Conservation (phyloP, 2,888 invertebrate species). For the Corbicula japonica region DNA sequence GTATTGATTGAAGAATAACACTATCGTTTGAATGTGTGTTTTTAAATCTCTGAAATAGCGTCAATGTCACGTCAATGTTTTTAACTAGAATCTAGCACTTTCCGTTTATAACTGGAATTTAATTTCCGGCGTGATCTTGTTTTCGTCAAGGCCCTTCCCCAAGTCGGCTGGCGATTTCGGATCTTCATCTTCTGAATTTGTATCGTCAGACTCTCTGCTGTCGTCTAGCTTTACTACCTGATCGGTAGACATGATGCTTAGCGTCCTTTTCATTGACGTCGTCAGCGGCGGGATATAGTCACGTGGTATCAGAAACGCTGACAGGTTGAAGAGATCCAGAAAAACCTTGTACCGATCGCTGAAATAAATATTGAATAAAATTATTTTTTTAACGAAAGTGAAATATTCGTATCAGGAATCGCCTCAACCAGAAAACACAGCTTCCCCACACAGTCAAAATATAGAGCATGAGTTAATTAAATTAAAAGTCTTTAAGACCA, state of each 20-base stretch:
- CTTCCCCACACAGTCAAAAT: no score
- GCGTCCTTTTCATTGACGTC: constrained; percentile 92
- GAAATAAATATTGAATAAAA: constrained; percentile 84
- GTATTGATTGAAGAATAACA: not conserved
- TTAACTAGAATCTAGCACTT: no score
- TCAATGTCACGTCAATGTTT: no score
- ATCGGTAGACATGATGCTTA: constrained; percentile 86
- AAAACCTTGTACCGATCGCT: constrained; percentile 99
- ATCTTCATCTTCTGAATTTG: constrained; percentile 21
- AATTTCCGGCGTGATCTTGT: constrained; percentile 18
- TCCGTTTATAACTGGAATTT: constrained; percentile 6
- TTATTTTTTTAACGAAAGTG: no score
- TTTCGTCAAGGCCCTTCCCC: not conserved
- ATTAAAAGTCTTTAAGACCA: no score
- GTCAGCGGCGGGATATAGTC: constrained; percentile 95
- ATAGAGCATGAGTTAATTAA: no score
- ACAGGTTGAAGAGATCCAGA: constrained; percentile 98
- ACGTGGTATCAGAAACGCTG: constrained; percentile 97
- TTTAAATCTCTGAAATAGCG: not conserved
- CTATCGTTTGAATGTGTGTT: constrained; percentile 14
- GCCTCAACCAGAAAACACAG: no score
- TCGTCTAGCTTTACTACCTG: constrained; percentile 43
- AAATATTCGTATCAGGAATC: no score
- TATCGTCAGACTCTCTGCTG: constrained; percentile 17
- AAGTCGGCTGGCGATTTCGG: not conserved